Conservation (phyloP, 2,113 vertebrate genomes). For the Setophaga kirtlandii region DNA sequence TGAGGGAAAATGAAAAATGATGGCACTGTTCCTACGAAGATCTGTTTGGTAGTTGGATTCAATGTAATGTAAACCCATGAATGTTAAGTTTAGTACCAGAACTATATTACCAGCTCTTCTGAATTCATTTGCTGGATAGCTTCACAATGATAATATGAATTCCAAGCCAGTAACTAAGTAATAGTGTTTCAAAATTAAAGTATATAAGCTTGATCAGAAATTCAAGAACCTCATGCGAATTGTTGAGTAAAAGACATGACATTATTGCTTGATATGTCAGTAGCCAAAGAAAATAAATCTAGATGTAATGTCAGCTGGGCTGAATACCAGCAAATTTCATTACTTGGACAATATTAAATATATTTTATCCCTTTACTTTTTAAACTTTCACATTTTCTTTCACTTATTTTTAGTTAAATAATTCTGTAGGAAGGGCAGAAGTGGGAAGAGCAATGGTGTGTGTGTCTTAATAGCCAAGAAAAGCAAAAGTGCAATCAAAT, state of each 20-base stretch:
- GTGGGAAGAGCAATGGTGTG: background rate
- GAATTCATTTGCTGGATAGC: conserved; percentile 39
- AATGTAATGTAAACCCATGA: conserved; percentile 60
- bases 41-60: conserved; percentile 36
- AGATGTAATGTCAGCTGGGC: conserved; percentile 32
- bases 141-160: conserved; percentile 49
- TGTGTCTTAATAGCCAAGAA: conserved; percentile 59
- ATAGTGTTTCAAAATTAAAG: conserved; percentile 60
- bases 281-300: conserved; percentile 28
- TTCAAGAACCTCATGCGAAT: conserved; percentile 57
- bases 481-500: conserved; percentile 76
- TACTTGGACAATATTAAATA: conserved; percentile 55
- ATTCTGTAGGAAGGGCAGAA: conserved; percentile 44
- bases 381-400: conserved; percentile 70
- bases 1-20: conserved; percentile 49
- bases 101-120: conserved; percentile 24
- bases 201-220: conserved; percentile 52
- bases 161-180: conserved; percentile 37
- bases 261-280: conserved; percentile 68
- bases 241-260: background rate
- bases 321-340: conserved; percentile 53
- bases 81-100: conserved; percentile 61
- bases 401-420: conserved; percentile 71
- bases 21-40: conserved; percentile 51
- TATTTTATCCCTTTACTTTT: conserved; percentile 52